Evolutionary conservation across 2,113 vertebrate species (phyloP).

Genomic region (Gopherus flavomarginatus): DNA sequence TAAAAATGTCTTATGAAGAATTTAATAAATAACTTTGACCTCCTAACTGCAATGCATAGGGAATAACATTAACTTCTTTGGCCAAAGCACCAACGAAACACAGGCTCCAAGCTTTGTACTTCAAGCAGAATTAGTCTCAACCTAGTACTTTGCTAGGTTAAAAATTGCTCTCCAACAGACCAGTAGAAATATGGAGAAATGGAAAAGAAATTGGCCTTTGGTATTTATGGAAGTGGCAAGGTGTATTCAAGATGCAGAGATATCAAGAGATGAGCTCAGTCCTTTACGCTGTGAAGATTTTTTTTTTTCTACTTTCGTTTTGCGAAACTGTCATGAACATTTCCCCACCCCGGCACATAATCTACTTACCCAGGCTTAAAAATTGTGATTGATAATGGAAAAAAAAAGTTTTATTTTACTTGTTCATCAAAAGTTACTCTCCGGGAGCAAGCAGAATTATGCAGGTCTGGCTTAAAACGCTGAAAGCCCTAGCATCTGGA

Average conservation of each 20-base stretch:
- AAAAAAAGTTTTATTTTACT: background rate
- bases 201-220: background rate
- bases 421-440: background rate
- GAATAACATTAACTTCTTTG: background rate
- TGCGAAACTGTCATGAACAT: accelerated
- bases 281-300: background rate
- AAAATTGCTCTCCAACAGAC: background rate
- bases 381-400: background rate
- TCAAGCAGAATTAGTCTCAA: background rate
- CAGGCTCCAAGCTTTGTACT: accelerated
- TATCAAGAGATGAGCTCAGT: background rate
- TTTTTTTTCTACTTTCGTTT: background rate
- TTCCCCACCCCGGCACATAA: background rate
- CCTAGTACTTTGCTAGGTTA: background rate
- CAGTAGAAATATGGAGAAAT: background rate
- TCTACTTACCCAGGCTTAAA: background rate
- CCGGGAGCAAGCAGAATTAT: too few species aligned
- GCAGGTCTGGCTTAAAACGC: background rate
- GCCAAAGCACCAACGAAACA: background rate
- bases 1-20: background rate
- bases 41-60: background rate
- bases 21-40: background rate
- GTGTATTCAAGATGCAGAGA: background rate
- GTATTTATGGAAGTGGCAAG: background rate
- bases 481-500: background rate